Evolutionary conservation across 2,113 vertebrate species (phyloP).

Genomic region (Nothoprocta perdicaria): DNA sequence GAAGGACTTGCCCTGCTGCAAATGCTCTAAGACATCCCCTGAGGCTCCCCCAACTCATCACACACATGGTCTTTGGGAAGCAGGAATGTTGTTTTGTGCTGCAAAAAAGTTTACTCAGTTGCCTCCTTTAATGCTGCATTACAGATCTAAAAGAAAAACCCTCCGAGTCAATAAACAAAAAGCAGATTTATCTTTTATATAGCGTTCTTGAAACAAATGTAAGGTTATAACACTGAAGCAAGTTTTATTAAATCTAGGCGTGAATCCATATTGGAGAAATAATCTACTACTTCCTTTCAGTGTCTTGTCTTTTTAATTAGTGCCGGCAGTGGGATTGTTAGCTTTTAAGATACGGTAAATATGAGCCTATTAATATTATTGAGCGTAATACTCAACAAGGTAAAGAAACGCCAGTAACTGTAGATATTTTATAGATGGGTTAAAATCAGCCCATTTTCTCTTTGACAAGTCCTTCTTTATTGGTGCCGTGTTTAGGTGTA

Average conservation of each 20-base stretch:
- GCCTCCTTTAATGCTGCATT: background rate
- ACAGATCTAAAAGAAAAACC: background rate
- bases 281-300: conserved; percentile 46
- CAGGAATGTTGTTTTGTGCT: background rate
- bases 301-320: conserved; percentile 58
- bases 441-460: conserved; percentile 74
- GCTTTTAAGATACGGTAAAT: conserved; percentile 65
- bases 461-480: conserved; percentile 71
- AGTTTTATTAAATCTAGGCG: conserved; percentile 61
- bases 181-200: conserved; percentile 1
- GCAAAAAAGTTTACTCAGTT: background rate
- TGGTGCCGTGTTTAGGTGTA: conserved; percentile 52
- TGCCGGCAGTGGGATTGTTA: conserved; percentile 41
- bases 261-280: conserved; percentile 31
- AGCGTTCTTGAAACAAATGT: conserved; percentile 12
- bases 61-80: background rate
- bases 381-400: conserved; percentile 54
- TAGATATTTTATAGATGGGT: conserved; percentile 68
- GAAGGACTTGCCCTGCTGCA: too few relatives aligned
- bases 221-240: background rate
- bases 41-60: background rate
- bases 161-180: conserved; percentile 48
- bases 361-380: conserved; percentile 66
- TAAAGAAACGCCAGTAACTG: conserved; percentile 73
- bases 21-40: too few relatives aligned